Evolutionary conservation across 2,113 vertebrate species (phyloP).

Genomic region (Peromyscus californicus): DNA sequence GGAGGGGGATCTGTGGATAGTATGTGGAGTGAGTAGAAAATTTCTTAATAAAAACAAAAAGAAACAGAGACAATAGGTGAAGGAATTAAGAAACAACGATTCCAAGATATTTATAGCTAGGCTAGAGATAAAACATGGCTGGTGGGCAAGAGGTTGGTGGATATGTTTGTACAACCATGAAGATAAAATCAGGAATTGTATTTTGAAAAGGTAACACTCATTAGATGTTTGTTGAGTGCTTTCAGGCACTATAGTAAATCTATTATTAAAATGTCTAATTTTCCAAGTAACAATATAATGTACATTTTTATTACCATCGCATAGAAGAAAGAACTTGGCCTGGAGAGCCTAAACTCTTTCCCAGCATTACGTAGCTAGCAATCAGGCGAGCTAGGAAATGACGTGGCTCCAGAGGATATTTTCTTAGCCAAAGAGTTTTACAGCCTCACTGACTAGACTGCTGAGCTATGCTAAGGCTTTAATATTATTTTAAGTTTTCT

Average conservation of each 20-base stretch:
- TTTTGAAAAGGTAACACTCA: not conserved
- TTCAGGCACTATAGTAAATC: not conserved
- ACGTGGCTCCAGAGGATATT: slow-evolving; percentile 41
- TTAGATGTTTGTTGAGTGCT: not conserved
- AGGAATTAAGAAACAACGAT: not conserved
- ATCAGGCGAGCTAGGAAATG: slow-evolving; percentile 49
- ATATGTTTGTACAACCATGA: not conserved
- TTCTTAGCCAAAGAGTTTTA: slow-evolving; percentile 61
- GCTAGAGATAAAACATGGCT: not conserved
- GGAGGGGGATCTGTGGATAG: too few species aligned
- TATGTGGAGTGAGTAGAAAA: too few species aligned
- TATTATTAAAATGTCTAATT: slow-evolving; percentile 45
- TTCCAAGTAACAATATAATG: not conserved
- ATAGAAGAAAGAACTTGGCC: slow-evolving; percentile 55
- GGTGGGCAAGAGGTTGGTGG: not conserved
- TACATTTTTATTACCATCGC: slow-evolving; percentile 47
- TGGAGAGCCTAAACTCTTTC: slow-evolving; percentile 37
- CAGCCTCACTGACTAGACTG: not conserved
- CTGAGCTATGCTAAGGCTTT: slow-evolving; percentile 5
- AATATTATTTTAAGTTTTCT: slow-evolving; percentile 37
- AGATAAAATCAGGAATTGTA: not conserved
- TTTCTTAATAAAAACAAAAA: too few species aligned
- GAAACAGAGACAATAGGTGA: not conserved
- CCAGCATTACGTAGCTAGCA: slow-evolving; percentile 42
- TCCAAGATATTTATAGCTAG: not conserved